Conservation (phyloP, 2,888 invertebrate genomes). For the Augiades crinisus region DNA sequence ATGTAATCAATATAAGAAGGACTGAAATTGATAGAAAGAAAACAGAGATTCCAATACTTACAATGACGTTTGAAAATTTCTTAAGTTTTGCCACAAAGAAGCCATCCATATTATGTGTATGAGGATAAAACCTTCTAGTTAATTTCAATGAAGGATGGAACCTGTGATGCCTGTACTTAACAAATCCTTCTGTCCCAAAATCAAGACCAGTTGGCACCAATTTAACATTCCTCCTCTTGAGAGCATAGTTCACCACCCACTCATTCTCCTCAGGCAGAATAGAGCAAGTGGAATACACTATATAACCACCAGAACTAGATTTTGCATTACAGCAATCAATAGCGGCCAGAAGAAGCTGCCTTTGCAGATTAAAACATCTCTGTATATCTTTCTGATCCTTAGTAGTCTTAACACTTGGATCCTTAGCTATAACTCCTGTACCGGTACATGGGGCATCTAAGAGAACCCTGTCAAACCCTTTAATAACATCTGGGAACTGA, state of each 20-base stretch:
- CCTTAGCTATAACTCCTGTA: slow-evolving; percentile 98
- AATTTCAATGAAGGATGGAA: slow-evolving; percentile 95
- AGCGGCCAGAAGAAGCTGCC: slow-evolving; percentile 95
- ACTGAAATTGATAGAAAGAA: no score
- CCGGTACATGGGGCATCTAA: slow-evolving; percentile 99
- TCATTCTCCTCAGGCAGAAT: slow-evolving; percentile 99
- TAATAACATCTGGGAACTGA: slow-evolving; percentile 90
- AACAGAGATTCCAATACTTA: no score
- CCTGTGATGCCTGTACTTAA: slow-evolving; percentile 90
- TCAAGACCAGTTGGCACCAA: slow-evolving; percentile 96
- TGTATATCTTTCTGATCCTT: slow-evolving; percentile 95
- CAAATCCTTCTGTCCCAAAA: slow-evolving; percentile 97
- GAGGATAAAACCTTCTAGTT: slow-evolving; percentile 97
- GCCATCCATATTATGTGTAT: slow-evolving; percentile 99
- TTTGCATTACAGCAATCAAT: slow-evolving; percentile 97
- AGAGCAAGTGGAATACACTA: slow-evolving; percentile 99
- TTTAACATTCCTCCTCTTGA: slow-evolving; percentile 96
- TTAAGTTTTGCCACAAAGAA: slow-evolving; percentile 99
- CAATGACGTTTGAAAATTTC: slow-evolving; percentile 93
- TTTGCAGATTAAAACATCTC: slow-evolving; percentile 95
- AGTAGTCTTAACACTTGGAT: slow-evolving; percentile 96
- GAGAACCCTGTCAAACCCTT: slow-evolving; percentile 96
- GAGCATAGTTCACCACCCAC: slow-evolving; percentile 96
- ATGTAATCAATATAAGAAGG: no score
- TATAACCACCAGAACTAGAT: slow-evolving; percentile 94